Evolutionary conservation across 2,797 vertebrate species (phyloP), one percentile per base, ranked within the genome.

Genomic region (Yasuhikotakia modesta): DNA sequence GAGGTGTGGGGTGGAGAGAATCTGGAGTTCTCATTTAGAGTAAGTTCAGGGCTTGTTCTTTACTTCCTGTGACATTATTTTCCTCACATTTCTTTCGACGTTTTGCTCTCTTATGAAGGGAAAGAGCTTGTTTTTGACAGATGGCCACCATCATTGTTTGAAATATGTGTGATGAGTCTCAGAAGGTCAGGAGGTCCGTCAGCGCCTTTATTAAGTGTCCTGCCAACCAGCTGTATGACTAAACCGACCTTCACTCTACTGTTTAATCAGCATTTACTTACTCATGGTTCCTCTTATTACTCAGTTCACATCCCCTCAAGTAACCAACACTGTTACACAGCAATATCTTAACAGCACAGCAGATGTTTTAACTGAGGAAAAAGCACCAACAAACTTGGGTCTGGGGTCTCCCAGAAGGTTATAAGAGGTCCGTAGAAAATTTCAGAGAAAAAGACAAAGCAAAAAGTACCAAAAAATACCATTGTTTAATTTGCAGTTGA

Each of bases 1-100:
- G 97, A 99, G 93, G 96, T 99, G 48, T 99, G 97, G 98, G 98
- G 98, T 77, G 98, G 98, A 90, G 98, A 99, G 91, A 99, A 99
- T 88, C 93, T 99, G 83, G 98, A 99, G 85, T 97, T 99, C 85
- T 99, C 98, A 66, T 99, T 99, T 87, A 95, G 98, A 92, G 98
- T 99, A 88, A 94, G 39, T 65, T 60, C 14, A 30, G 14, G 53
- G 21, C 3, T 27, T 27, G 27, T 27, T 27, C 27, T 27, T 27
- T 27, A 13, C 2, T 73, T 55, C n/a, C 52, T 22, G 27, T 27
- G 27, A 27, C 27, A 27, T 27, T 27, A n/a, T 27, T 27, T 2
- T 27, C 27, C 4, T 27, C 4, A 27, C 27, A 27, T 27, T 2
- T 27, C 2, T 27, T 27, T 27, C 4, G 2, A 19, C 2, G 24